These are phyloP conservation scores for Sinosuthora webbiana DNA, from an alignment of 2,113 vertebrate genomes.

Conservation along the genomic window DNA sequence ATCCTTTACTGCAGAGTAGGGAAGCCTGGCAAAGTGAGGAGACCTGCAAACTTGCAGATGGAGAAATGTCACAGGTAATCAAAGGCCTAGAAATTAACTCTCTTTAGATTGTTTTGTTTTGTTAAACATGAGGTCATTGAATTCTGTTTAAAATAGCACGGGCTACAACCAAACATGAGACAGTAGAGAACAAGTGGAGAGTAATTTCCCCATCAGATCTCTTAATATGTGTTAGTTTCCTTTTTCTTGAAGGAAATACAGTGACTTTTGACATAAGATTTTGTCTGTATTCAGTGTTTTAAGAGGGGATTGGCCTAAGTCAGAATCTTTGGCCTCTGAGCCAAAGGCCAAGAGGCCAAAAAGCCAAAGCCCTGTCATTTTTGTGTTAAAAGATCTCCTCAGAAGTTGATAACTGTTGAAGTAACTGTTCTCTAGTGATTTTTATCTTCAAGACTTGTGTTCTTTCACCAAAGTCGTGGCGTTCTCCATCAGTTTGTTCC, in stretches of 20 bases:
- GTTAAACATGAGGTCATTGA: background rate
- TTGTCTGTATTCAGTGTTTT: background rate
- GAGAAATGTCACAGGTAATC: background rate
- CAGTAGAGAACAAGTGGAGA: background rate
- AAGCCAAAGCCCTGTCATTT: background rate
- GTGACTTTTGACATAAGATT: background rate
- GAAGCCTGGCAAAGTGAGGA: conserved; percentile 64
- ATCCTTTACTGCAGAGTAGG: background rate
- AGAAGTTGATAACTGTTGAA: background rate
- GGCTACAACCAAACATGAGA: background rate
- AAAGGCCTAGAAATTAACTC: no score
- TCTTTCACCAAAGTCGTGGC: background rate
- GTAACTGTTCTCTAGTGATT: background rate
- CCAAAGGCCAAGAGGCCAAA: background rate
- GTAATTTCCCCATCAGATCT: background rate
- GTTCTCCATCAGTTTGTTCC: background rate
- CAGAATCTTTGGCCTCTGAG: background rate
- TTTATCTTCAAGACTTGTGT: background rate
- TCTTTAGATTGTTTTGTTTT: background rate
- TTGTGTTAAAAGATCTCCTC: background rate
- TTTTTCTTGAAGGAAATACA: background rate
- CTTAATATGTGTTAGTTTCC: background rate
- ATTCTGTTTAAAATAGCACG: background rate
- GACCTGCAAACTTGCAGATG: background rate
- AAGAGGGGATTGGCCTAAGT: background rate